These are phyloP conservation scores for Sipha flava DNA, from an alignment of 1,140 invertebrate genomes.

Conservation along the genomic window DNA sequence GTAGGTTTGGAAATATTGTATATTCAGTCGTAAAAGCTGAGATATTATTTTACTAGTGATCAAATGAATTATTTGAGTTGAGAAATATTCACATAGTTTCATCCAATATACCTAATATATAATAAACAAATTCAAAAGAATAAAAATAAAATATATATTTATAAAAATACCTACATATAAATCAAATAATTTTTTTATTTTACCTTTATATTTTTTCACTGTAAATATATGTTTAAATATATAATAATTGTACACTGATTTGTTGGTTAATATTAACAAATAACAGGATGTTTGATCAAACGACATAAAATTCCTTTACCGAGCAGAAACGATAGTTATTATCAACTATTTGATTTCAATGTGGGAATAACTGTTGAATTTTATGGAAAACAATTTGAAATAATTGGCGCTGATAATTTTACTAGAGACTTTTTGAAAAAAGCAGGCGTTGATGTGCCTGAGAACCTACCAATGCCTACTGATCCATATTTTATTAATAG, in stretches of 20 bases:
- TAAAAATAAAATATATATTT: no score
- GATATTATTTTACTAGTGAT: no score
- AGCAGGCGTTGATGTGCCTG: conserved; percentile 70
- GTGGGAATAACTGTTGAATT: conserved; percentile 66
- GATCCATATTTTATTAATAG: conserved; percentile 50
- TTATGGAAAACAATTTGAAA: conserved; percentile 68
- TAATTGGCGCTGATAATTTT: conserved; percentile 76
- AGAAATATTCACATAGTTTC: no score
- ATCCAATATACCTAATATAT: no score
- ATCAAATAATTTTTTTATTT: no score
- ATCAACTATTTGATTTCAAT: conserved; percentile 66
- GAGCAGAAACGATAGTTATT: conserved; percentile 54
- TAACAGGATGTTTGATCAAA: conserved; percentile 58
- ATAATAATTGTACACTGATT: neutral
- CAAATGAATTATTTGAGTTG: no score
- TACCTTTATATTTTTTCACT: no score
- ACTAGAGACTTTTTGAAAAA: conserved; percentile 74
- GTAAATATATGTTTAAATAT: neutral
- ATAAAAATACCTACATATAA: no score
- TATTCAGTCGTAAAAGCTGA: no score
- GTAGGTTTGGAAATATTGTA: no score
- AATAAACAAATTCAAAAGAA: no score
- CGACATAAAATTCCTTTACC: conserved; percentile 68
- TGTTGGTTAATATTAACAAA: conserved; percentile 40
- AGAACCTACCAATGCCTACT: conserved; percentile 53